A percentile compares a stretch with the other conserved stretches of the same genome.
Conservation (phyloP, 2,888 invertebrate genomes). For the Caenorhabditis doughertyi region DNA sequence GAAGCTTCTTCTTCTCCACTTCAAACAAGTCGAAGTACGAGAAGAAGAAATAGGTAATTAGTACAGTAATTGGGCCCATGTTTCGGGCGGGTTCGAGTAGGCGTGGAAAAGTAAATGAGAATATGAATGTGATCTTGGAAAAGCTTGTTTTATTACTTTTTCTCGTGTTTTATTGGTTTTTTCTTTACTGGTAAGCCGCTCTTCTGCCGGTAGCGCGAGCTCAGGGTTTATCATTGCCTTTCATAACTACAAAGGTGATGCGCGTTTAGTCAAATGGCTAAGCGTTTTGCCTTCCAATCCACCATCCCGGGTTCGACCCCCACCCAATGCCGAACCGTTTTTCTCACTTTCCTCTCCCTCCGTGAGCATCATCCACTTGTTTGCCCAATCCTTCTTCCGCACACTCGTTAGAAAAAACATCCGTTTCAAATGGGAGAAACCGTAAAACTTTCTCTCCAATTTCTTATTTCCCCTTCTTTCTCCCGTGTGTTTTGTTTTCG, state of each 20-base stretch:
- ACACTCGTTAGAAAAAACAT: slow-evolving; percentile 52
- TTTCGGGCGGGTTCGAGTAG: slow-evolving; percentile 47
- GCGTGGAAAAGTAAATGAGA: slow-evolving; percentile 44
- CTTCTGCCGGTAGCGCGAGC: background rate
- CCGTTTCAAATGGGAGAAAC: slow-evolving; percentile 32
- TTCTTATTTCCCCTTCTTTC: background rate
- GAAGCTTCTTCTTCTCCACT: slow-evolving; percentile 39
- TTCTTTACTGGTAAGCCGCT: background rate
- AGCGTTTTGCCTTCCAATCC: background rate
- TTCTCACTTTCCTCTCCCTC: background rate
- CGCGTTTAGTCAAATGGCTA: background rate
- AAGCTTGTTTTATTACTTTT: slow-evolving; percentile 15
- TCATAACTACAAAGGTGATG: background rate
- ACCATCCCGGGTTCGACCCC: background rate
- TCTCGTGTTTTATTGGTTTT: background rate
- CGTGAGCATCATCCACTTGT: slow-evolving; percentile 27
- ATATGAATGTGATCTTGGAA: background rate
- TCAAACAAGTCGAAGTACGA: slow-evolving; percentile 14
- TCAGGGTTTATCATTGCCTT: background rate
- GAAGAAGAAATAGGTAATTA: slow-evolving; percentile 26
- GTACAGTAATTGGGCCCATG: slow-evolving; percentile 58
- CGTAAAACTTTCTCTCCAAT: slow-evolving; percentile 45
- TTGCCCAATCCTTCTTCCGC: slow-evolving; percentile 44
- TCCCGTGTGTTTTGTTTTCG: slow-evolving; percentile 10
- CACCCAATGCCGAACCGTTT: background rate